A percentile compares a stretch with the other conserved stretches of the same genome.
Conservation (phyloP, 2,888 invertebrate genomes). For the Masnerella sp. region DNA sequence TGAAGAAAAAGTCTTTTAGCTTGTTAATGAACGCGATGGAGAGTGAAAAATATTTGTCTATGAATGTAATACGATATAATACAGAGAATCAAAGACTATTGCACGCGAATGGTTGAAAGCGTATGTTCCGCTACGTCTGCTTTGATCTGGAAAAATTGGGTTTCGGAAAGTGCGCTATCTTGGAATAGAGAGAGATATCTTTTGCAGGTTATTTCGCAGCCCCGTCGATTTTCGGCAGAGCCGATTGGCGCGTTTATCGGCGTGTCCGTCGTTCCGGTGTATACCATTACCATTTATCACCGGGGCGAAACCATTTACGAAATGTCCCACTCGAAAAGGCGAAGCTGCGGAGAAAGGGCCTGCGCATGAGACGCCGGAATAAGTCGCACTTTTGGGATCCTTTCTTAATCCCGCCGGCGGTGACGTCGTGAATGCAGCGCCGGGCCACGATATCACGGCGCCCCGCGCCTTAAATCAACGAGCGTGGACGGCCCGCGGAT, state of each 20-base stretch:
- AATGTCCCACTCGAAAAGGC: conserved; percentile 57
- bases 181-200: too few relatives aligned
- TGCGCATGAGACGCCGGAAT: conserved; percentile 44
- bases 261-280: conserved; percentile 51
- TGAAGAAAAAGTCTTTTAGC: too few relatives aligned
- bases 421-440: conserved; percentile 8
- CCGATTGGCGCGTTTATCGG: conserved; percentile 48
- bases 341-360: conserved; percentile 25
- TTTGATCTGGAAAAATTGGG: too few relatives aligned
- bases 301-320: conserved; percentile 65
- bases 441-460: conserved; percentile 33
- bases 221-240: not conserved
- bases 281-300: conserved; percentile 70
- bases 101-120: too few relatives aligned
- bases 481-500: conserved; percentile 47
- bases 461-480: conserved; percentile 51
- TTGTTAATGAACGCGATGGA: too few relatives aligned
- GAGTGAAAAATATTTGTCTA: too few relatives aligned
- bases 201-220: conserved; percentile 29
- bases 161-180: too few relatives aligned
- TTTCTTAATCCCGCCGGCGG: conserved; percentile 53
- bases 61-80: too few relatives aligned
- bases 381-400: conserved; percentile 55
- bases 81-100: too few relatives aligned
- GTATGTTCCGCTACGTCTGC: too few relatives aligned